phyloP scores from a whole-genome alignment of 23 tunicate genomes.

The Trididemnum clinides region DNA sequence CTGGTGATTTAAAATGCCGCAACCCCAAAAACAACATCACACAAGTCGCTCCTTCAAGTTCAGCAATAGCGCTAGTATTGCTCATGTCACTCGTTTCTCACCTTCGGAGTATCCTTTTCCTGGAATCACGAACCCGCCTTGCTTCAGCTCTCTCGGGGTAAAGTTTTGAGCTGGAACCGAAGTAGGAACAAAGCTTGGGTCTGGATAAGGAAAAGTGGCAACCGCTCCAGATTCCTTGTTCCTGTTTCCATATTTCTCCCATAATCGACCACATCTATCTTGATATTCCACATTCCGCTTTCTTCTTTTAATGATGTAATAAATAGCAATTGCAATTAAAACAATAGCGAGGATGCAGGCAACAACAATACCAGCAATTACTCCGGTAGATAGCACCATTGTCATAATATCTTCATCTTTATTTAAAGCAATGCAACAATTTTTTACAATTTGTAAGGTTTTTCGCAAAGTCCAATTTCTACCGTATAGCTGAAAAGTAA shows the following conservation, averaged over 20 bases:
- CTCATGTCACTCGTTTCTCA: background rate
- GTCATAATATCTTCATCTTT: too few relatives aligned
- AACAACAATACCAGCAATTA: constrained; percentile 75
- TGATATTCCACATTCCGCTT: constrained; percentile 53
- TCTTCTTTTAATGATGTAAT: constrained; percentile 58
- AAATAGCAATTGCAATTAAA: constrained; percentile 21
- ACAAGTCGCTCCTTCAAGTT: too few relatives aligned
- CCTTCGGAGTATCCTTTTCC: background rate
- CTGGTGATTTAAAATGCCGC: too few relatives aligned
- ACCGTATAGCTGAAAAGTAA: too few relatives aligned
- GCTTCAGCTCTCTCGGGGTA: constrained; percentile 62
- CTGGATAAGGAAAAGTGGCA: constrained; percentile 74
- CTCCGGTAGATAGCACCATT: constrained; percentile 54
- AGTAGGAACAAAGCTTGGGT: constrained; percentile 50
- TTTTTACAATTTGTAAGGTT: too few relatives aligned
- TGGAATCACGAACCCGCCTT: constrained; percentile 55
- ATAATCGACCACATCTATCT: constrained; percentile 55
- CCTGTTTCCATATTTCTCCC: constrained; percentile 61
- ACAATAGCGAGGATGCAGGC: constrained; percentile 37
- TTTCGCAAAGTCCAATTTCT: too few relatives aligned
- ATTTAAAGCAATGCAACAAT: too few relatives aligned
- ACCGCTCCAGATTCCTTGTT: constrained; percentile 22
- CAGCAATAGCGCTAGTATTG: background rate
- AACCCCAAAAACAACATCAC: too few relatives aligned
- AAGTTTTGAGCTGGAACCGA: constrained; percentile 83